Evolutionary conservation across 1,140 invertebrate species (phyloP).

Genomic region (Venustaconcha ellipsiformis): DNA sequence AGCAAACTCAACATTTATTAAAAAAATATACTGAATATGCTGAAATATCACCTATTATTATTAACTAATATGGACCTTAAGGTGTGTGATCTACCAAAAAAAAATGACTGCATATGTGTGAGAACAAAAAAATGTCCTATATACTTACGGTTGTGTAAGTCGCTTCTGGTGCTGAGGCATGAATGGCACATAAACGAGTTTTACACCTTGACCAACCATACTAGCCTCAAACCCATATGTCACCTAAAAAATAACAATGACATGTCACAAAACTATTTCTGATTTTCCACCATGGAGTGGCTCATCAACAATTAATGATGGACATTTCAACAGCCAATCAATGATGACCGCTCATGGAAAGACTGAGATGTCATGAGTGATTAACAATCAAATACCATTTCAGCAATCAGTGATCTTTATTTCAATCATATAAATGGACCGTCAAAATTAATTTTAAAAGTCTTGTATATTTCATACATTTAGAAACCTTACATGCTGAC

Average conservation of each 20-base stretch:
- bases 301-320: too few species aligned
- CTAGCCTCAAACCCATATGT: slow-evolving; percentile 55
- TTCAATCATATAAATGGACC: too few species aligned
- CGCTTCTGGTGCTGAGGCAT: slow-evolving; percentile 65
- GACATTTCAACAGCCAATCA: too few species aligned
- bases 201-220: slow-evolving; percentile 64
- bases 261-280: not conserved
- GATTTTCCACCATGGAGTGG: not conserved
- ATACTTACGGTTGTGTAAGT: slow-evolving; percentile 61
- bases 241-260: slow-evolving; percentile 45
- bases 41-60: not conserved
- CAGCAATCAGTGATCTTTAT: too few species aligned
- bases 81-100: not conserved
- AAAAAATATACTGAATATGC: not conserved
- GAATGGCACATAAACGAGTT: slow-evolving; percentile 67
- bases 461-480: too few species aligned
- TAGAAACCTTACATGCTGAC: too few species aligned
- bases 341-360: too few species aligned
- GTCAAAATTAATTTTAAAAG: too few species aligned
- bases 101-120: not conserved
- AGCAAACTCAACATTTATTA: not conserved
- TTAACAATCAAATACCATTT: too few species aligned
- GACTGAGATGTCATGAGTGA: too few species aligned
- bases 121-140: not conserved
- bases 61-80: not conserved